Evolutionary conservation across 2,888 invertebrate species (phyloP).

Genomic region (Adelognathus sp.): DNA sequence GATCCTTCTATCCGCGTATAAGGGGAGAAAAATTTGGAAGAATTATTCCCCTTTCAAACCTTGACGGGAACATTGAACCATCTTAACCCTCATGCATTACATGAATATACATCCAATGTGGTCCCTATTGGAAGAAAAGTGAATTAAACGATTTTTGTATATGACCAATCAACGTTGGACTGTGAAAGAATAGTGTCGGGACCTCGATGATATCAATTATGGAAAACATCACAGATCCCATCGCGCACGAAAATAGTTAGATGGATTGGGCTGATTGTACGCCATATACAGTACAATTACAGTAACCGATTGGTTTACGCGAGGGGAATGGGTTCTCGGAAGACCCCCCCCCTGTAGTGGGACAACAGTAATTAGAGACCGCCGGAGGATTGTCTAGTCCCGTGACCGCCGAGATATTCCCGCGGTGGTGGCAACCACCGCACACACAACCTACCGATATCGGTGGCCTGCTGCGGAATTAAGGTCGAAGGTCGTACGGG

Average conservation of each 20-base stretch:
- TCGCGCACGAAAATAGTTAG: neutral
- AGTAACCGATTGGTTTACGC: slow-evolving; percentile 23
- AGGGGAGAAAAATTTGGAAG: too few relatives aligned
- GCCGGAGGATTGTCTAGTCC: slow-evolving; percentile 53
- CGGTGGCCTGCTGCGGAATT: slow-evolving; percentile 54
- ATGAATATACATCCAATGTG: too few relatives aligned
- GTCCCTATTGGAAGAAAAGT: too few relatives aligned
- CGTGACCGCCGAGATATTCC: slow-evolving; percentile 57
- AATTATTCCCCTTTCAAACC: too few relatives aligned
- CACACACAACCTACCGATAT: slow-evolving; percentile 50
- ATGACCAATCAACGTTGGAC: too few relatives aligned
- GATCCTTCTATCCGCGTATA: too few relatives aligned
- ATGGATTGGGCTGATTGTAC: neutral
- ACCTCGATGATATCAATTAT: slow-evolving; percentile 3
- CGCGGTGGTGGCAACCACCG: slow-evolving; percentile 36
- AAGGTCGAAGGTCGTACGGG: slow-evolving; percentile 58
- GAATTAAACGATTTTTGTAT: too few relatives aligned
- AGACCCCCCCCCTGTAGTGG: slow-evolving; percentile 11
- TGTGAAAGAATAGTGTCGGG: neutral
- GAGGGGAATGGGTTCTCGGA: slow-evolving; percentile 15
- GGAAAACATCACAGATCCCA: slow-evolving; percentile 7
- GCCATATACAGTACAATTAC: neutral
- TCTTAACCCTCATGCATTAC: too few relatives aligned
- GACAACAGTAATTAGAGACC: slow-evolving; percentile 56
- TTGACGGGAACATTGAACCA: too few relatives aligned